phyloP scores from a whole-genome alignment of 2,113 vertebrate genomes.

The Megaceryle torquata region DNA sequence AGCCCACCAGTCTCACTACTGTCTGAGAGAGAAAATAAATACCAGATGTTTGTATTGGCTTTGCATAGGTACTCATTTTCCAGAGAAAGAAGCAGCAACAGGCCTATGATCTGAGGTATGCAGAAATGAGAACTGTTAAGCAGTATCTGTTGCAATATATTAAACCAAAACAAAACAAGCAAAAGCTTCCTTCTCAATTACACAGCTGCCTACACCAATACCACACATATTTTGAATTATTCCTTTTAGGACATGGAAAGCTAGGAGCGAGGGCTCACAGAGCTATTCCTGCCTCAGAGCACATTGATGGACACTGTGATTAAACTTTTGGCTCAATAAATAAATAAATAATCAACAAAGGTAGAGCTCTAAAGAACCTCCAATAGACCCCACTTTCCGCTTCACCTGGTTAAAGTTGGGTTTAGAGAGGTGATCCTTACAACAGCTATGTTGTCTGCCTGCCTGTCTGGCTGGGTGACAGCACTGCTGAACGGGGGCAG shows the following conservation, averaged over 20 bases:
- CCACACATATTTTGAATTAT: neutral
- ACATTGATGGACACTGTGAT: no score
- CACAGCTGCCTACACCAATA: neutral
- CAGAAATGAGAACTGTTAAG: neutral
- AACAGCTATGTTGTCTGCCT: neutral
- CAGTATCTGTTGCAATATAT: neutral
- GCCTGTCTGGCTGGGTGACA: fast-evolving
- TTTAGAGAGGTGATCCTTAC: neutral
- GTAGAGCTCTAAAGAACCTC: neutral
- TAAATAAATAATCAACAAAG: neutral
- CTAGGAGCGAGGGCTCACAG: fast-evolving
- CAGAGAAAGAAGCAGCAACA: neutral
- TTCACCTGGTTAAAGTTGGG: neutral
- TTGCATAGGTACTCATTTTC: neutral
- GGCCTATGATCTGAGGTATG: neutral
- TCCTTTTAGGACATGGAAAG: neutral
- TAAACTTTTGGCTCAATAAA: neutral
- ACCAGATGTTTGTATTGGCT: neutral
- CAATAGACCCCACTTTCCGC: neutral
- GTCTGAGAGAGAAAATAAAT: neutral
- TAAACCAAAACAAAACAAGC: no score
- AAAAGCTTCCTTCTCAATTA: neutral
- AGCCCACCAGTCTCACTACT: neutral
- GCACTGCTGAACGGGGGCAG: neutral
- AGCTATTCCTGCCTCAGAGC: neutral